Percentiles rank a stretch among this genome's conserved stretches.
Evolutionary conservation across 2,797 vertebrate species (phyloP).

Genomic region (Rhabdophis nuchalis): DNA sequence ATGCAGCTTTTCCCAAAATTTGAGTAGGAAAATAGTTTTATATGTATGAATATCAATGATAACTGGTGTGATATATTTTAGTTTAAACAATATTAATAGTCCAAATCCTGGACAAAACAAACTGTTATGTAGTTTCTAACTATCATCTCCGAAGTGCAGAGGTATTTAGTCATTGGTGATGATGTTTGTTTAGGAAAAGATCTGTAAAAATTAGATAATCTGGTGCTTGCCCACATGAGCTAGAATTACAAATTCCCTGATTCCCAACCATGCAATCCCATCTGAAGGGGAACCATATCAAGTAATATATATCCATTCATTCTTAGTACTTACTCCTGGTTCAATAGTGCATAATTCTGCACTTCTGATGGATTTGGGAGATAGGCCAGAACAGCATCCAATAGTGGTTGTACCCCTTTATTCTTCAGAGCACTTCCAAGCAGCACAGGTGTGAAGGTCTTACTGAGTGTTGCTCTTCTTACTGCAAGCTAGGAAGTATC

Average conservation of each 20-base stretch:
- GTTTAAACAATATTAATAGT: background rate
- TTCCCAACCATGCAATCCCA: background rate
- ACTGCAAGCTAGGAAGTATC: slow-evolving; percentile 79
- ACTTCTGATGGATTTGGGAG: slow-evolving; percentile 91
- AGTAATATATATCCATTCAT: background rate
- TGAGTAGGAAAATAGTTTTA: background rate
- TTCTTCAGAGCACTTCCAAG: slow-evolving; percentile 95
- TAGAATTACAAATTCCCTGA: background rate
- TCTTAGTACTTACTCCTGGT: slow-evolving; percentile 78
- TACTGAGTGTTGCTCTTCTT: slow-evolving; percentile 85
- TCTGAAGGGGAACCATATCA: background rate
- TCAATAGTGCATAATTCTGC: slow-evolving; percentile 85
- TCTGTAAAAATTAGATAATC: background rate
- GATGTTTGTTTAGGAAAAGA: background rate
- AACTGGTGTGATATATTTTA: background rate
- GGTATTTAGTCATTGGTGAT: background rate
- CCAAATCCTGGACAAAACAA: background rate
- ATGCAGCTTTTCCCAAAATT: background rate
- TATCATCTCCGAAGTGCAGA: background rate
- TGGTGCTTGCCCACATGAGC: background rate
- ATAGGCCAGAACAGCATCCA: slow-evolving; percentile 88
- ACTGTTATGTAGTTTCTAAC: background rate
- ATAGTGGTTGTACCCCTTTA: slow-evolving; percentile 90
- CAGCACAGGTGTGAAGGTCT: slow-evolving; percentile 86
- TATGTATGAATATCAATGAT: background rate